Evolutionary conservation across 2,113 vertebrate genomes (phyloP).

Genomic region (Elgaria multicarinata): DNA sequence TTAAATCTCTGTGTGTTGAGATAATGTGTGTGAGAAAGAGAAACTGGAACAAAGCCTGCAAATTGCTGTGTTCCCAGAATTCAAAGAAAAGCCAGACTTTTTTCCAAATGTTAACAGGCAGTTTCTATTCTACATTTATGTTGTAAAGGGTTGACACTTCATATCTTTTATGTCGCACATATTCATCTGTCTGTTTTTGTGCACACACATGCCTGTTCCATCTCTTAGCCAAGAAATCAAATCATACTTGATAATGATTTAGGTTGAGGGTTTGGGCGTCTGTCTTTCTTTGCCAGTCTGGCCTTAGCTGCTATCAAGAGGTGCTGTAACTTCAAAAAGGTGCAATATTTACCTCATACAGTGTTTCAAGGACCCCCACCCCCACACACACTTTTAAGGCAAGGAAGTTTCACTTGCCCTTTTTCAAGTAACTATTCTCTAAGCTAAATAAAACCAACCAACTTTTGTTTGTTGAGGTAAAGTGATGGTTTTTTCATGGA

Average conservation of each 20-base stretch:
- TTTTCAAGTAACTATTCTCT: conserved; percentile 36
- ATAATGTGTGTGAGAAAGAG: background rate
- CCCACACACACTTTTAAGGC: background rate
- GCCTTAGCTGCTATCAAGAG: background rate
- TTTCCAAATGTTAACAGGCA: background rate
- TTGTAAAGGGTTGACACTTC: background rate
- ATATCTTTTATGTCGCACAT: background rate
- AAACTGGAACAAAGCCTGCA: background rate
- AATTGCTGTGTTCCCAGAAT: background rate
- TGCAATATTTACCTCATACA: background rate
- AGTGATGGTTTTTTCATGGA: conserved; percentile 48
- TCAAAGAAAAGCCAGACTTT: background rate
- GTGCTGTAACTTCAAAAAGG: background rate
- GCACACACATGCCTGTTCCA: background rate
- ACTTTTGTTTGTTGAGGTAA: conserved; percentile 29
- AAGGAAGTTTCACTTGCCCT: conserved; percentile 32
- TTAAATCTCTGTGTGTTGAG: background rate
- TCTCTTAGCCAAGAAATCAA: background rate
- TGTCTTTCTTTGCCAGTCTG: background rate
- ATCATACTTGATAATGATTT: background rate
- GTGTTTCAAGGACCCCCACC: background rate
- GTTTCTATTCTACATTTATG: background rate
- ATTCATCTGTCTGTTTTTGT: background rate
- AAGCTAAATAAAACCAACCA: conserved; percentile 50
- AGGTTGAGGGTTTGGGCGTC: background rate